A percentile compares a stretch with the other conserved stretches of the same genome.
These are phyloP conservation scores for Protobothrops mucrosquamatus DNA, from an alignment of 2,113 vertebrate genomes.

Conservation along the genomic window DNA sequence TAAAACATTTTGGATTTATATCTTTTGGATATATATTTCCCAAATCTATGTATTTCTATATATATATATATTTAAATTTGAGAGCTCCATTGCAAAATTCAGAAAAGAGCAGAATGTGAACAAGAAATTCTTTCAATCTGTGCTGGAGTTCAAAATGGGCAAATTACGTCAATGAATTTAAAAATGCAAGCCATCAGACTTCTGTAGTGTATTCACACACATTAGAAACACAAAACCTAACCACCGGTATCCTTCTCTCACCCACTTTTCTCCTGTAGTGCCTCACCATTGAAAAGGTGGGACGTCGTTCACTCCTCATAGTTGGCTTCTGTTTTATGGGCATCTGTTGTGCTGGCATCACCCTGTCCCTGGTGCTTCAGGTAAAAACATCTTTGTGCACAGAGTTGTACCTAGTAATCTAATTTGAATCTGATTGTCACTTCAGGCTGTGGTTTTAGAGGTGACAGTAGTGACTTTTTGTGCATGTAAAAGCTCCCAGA, in stretches of 20 bases:
- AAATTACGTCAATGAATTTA: not conserved
- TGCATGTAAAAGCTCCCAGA: not conserved
- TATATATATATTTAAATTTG: not conserved
- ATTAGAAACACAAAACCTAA: not conserved
- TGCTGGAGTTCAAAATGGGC: not conserved
- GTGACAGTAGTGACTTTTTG: not conserved
- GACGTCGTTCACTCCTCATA: slow-evolving; percentile 81
- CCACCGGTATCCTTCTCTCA: too few relatives aligned
- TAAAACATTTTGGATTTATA: not conserved
- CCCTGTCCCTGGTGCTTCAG: slow-evolving; percentile 79
- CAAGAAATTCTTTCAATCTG: not conserved
- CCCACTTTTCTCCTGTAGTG: slow-evolving; percentile 67
- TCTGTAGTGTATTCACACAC: not conserved
- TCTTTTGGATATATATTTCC: not conserved
- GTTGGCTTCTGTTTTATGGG: slow-evolving; percentile 86
- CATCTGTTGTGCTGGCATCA: slow-evolving; percentile 82
- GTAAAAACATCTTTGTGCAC: slow-evolving; percentile 52
- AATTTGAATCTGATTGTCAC: not conserved
- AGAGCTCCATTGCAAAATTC: not conserved
- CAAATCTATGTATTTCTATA: not conserved
- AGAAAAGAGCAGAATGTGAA: not conserved
- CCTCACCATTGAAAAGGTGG: slow-evolving; percentile 83
- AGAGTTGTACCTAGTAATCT: not conserved
- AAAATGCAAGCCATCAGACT: not conserved
- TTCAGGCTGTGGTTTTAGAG: not conserved